phyloP scores from a whole-genome alignment of 2,888 invertebrate species.

The Lithodes maja region DNA sequence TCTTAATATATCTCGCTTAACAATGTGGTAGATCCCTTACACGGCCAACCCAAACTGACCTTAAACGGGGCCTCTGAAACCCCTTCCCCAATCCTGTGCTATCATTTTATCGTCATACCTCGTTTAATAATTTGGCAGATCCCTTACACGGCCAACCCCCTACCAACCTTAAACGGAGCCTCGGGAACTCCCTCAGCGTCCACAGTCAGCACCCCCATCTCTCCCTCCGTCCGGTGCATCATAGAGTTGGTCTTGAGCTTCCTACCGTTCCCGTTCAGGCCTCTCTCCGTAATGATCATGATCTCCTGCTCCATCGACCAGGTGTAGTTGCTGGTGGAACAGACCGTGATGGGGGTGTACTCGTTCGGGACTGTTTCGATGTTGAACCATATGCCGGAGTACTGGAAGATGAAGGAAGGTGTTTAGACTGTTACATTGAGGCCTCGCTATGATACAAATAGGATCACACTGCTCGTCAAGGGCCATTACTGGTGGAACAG shows the following conservation, averaged over 20 bases:
- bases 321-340: slow-evolving; percentile 50
- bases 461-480: no score
- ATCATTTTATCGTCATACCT: no score
- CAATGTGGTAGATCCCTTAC: no score
- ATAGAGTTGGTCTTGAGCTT: slow-evolving; percentile 5
- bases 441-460: no score
- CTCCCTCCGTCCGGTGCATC: slow-evolving; percentile 39
- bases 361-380: slow-evolving; percentile 48
- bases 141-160: no score
- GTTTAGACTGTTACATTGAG: no score
- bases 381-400: slow-evolving; percentile 52
- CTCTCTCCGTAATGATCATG: slow-evolving; percentile 40
- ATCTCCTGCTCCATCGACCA: slow-evolving; percentile 15
- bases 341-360: slow-evolving; percentile 15
- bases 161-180: slow-evolving; percentile 46
- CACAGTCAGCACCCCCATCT: slow-evolving; percentile 38
- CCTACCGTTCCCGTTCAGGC: slow-evolving; percentile 17
- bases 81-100: no score
- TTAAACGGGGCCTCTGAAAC: no score
- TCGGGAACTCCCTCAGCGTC: slow-evolving; percentile 49
- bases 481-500: no score
- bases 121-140: no score
- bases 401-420: slow-evolving; percentile 21
- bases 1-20: no score
- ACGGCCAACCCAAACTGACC: no score